Evolutionary conservation across 2,113 vertebrate genomes (phyloP), one percentile per base, ranked within the genome.

Genomic region (Ploceus nigricollis): DNA sequence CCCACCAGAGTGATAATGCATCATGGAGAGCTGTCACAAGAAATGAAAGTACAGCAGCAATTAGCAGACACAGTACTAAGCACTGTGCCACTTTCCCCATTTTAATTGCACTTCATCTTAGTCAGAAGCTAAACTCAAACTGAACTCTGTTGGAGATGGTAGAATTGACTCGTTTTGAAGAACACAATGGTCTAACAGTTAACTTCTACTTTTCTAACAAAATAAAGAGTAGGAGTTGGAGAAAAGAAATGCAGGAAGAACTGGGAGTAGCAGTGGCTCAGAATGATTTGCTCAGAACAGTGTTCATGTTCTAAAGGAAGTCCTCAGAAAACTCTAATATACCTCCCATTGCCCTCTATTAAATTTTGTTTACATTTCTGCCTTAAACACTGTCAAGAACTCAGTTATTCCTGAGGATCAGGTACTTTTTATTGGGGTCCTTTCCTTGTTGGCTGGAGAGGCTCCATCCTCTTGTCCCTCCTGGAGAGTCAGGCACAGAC

Each of bases 11-110:
- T 87, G 92, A 91, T 94, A 97, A 96, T 91, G 91, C 69, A 93
- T 94, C 94, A 66, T n/a, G 60, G 92, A 94, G 91, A 95, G 84
- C 93, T 96, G 96, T 96, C 95, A 97, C 86, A 94, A 95, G 94
- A 94, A 94, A 93, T 88, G 89, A 96, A 96, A 97, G 90, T 90
- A 94, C 79, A 71, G 71, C 81, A 96, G 93, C 93, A 96, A 97
- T 97, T 97, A 97, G 75, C 77, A 96, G 95, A 75, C 86, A 69
- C 83, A 66, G 81, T 91, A 85, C 95, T 92, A 94, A 90, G 92
- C 94, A 94, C 89, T 80, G 87, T 91, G 76, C 86, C 35, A 45
- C 85, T 81, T 68, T 80, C 71, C 48, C 78, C 70, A 51, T 94
- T 94, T 91, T 94, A 95, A 97, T 88, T 96, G 88, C 92, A 65